phyloP scores from a whole-genome alignment of 1,140 invertebrate species.

The Lasioglossum albipes region DNA sequence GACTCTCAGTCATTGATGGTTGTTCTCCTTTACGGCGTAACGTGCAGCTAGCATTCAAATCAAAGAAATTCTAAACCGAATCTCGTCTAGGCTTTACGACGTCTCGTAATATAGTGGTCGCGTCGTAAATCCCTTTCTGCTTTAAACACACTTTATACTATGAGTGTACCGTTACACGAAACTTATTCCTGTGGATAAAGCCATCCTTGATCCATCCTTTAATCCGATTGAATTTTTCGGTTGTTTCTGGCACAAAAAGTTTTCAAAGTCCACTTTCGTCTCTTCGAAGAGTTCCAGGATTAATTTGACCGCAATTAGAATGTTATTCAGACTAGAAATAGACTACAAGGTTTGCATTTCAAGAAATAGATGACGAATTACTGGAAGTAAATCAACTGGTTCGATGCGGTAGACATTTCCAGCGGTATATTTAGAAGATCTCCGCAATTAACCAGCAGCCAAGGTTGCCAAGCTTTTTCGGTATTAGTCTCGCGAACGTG shows the following conservation, averaged over 20 bases:
- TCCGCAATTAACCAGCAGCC: constrained; percentile 10
- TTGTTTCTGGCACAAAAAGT: too few relatives aligned
- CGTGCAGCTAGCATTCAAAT: background rate
- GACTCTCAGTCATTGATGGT: background rate
- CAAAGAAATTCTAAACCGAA: background rate
- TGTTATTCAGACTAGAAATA: too few relatives aligned
- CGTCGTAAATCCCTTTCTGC: constrained; percentile 14
- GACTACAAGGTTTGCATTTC: too few relatives aligned
- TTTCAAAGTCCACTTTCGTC: too few relatives aligned
- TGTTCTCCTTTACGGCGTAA: background rate
- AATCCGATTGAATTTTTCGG: background rate
- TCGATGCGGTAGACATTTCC: too few relatives aligned
- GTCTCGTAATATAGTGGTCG: background rate
- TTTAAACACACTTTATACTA: background rate
- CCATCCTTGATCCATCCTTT: background rate
- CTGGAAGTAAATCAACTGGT: too few relatives aligned
- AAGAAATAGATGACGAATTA: too few relatives aligned
- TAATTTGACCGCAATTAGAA: too few relatives aligned
- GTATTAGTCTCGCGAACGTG: background rate
- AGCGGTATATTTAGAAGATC: background rate
- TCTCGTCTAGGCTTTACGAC: constrained; percentile 2
- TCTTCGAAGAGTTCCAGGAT: too few relatives aligned
- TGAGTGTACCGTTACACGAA: background rate
- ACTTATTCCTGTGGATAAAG: background rate
- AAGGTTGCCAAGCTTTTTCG: background rate